Base-by-base conservation (phyloP, 2,113 vertebrate genomes). In the Forbesichthys papilliferus region DNA sequence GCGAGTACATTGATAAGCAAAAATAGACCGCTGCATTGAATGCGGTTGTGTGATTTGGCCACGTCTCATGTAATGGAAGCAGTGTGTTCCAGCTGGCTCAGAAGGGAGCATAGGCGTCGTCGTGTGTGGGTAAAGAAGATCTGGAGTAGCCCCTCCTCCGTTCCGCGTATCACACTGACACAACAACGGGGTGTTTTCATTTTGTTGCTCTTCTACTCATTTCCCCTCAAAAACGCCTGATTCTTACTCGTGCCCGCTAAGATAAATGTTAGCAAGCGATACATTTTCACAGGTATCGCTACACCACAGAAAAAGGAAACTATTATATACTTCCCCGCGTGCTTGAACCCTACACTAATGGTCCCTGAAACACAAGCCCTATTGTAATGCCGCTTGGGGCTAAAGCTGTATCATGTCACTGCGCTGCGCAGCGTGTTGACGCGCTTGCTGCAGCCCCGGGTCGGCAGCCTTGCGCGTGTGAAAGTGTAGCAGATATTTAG, bases 1-100 rank as follows among this genome's bases (percentile, higher is more conserved):
- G 65, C 72, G 51, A 73, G 61, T 18, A 53, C 64, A 9, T 67
- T 73, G 78, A 83, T 72, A 78, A 84, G 75, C 83, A 76, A 81
- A 77, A 55, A 58, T 65, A 83, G 81, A 60, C 57, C 18, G 16
- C 34, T 48, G n/a, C 61, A 42, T 8, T 71, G 68, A 5, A 36
- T 66, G 60, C 27, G 14, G 36, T 64, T 33, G 20, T 49, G 65
- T 57, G 1, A 53, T 60, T 79, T 64, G 58, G 73, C 69, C 63
- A 66, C 52, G 53, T 73, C 74, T 67, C 77, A 86, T 84, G 68
- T 78, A 49, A 53, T 69, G 55, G 63, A 55, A 84, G 12, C 60
- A 10, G n/a, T 51, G 46, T 53, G 4, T 64, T 75, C 69, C 64
- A 47, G 75, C 60, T 71, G 54, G n/a, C 69, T 58, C 77, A 71